Evolutionary conservation across 2,797 vertebrate genomes (phyloP), one percentile per base, ranked within the genome.

Genomic region (Taenioides sp.): DNA sequence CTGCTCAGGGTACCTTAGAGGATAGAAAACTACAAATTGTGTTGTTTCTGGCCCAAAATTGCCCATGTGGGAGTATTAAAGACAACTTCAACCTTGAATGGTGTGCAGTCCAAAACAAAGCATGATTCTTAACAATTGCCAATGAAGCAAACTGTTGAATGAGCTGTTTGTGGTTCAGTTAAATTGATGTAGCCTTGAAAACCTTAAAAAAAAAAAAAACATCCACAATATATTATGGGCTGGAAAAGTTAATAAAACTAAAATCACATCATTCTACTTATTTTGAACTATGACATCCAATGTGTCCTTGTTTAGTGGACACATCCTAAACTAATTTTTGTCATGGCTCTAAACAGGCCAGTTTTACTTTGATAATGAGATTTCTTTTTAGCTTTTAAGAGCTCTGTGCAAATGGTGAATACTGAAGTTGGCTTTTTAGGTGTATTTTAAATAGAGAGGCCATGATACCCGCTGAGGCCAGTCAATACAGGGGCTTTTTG

Each of bases 331-430:
- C 10, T 6, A 2, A 22, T 55, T 57, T 57, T 23, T 57, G 54
- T 57, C 54, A 57, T 23, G 54, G n/a, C 12, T 25, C 22, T 12
- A 57, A 57, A 14, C 54, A 57, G 23, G 54, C 54, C 54, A 23
- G 20, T 27, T 43, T 64, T 25, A 65, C 43, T 20, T 50, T 28
- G 63, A 27, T 65, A 49, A 65, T 65, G 14, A 65, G 40, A 20
- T 49, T 27, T 65, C 16, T 50, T 50, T 27, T 47, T 64, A 23
- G 14, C 12, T 64, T 22, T 37, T 7, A 43, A 22, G 34, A 43
- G 43, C 40, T 27, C 16, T 10, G 22, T 27, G 64, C 16, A 28
- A 65, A 65, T 65, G 64, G 17, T n/a, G 22, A 9, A 40, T 40
- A 23, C 23, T 43, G 62, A 43, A 2, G 34, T 7, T 25, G 11